Conservation (phyloP, 2,113 vertebrate species). For the Cynocephalus volans region DNA sequence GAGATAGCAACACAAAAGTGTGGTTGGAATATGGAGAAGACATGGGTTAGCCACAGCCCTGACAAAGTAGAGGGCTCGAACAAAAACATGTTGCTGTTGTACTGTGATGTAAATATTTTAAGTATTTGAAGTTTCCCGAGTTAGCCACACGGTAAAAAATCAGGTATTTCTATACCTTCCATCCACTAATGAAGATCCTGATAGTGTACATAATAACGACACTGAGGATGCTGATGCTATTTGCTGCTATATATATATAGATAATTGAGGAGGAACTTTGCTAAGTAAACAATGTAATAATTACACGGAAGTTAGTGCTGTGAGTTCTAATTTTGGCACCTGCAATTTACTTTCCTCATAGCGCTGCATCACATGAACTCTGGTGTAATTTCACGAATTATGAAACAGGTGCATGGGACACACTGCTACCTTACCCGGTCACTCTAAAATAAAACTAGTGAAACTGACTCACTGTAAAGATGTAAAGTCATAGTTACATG, state of each 20-base stretch:
- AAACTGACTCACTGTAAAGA: not conserved
- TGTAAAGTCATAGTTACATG: not conserved
- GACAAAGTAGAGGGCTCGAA: not conserved
- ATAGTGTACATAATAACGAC: accelerated
- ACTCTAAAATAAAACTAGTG: not conserved
- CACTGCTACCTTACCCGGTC: not conserved
- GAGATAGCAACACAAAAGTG: too few relatives aligned
- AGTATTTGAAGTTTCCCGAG: accelerated
- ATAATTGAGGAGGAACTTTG: accelerated
- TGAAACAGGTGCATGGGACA: not conserved
- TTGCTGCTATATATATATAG: accelerated
- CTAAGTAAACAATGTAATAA: not conserved
- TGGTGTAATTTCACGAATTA: not conserved
- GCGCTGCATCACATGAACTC: not conserved
- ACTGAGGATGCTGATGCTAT: accelerated
- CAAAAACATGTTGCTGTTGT: accelerated
- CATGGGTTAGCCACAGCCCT: accelerated
- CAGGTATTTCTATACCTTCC: not conserved
- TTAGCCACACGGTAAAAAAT: accelerated
- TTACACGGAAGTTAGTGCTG: not conserved
- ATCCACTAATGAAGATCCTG: accelerated
- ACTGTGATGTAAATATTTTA: not conserved
- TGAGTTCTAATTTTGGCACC: not conserved
- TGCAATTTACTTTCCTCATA: not conserved
- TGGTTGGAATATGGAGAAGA: not conserved